Evolutionary conservation across 2,888 invertebrate species (phyloP), one percentile per base, ranked within the genome.

Genomic region (Drosophila atripex): DNA sequence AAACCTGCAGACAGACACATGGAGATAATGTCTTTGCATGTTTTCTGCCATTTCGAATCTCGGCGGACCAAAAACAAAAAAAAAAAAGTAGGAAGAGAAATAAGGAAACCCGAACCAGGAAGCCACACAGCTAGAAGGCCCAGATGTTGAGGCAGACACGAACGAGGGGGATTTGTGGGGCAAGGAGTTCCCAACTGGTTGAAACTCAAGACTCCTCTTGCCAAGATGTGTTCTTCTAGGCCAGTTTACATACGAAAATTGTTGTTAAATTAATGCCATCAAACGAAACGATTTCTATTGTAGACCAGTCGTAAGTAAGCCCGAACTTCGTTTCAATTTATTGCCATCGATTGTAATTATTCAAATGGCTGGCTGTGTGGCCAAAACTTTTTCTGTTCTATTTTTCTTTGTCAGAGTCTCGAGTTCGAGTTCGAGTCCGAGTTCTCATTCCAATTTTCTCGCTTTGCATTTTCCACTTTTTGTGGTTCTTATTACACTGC

Each of bases 21-120:
- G 88, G 58, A 85, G 86, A 87, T 87, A 87, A 85, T 80, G 86
- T 72, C 86, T 68, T 71, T 80, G 87, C 77, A 74, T 77, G 69
- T 80, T 79, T 66, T 71, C 65, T 72, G 53, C 70, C 80, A 80
- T 77, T 68, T 82, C 71, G 75, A 80, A 80, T 85, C 85, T 78
- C 86, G 49, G 68, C 23, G 63, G 60, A 68, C 61, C 39, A 38
- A 2, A 38, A 52, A 55, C 46, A 25, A 7, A 25, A 21, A 21
- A 21, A 21, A 18, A 18, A 21, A 21, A 23, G 21, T 39, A 41
- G 23, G 30, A 55, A 14, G 18, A 41, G 41, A 30, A 39, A 43
- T 21, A 12, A 30, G 14, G 39, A 47, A 25, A 43, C 49, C n/a
- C 35, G 21, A 76, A 72, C 82, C 88, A 87, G 86, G 83, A 85